phyloP scores from a whole-genome alignment of 2,888 invertebrate species.

The Leucophenga montana region DNA sequence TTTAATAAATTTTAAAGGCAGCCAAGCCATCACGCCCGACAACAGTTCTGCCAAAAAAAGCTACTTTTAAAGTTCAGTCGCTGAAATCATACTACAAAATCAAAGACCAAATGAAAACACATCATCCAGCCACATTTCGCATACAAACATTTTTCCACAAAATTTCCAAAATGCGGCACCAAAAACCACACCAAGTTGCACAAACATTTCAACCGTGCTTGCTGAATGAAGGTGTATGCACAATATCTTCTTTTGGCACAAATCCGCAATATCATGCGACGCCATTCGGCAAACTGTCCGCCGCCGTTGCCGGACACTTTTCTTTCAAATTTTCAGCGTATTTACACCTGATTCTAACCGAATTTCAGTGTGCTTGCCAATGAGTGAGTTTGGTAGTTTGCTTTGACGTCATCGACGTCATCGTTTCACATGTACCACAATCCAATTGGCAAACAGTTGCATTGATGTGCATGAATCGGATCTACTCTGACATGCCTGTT shows the following conservation, averaged over 20 bases:
- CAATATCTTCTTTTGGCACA: constrained; percentile 11
- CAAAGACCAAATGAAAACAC: no score
- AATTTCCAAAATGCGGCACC: constrained; percentile 17
- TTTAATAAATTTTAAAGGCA: no score
- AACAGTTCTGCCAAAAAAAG: no score
- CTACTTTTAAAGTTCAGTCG: no score
- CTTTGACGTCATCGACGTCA: background rate
- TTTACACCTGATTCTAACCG: constrained; percentile 15
- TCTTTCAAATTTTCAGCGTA: constrained; percentile 11
- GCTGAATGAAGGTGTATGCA: no score
- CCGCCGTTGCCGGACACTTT: constrained; percentile 4
- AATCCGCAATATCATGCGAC: constrained; percentile 20
- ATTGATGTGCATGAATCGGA: constrained; percentile 31
- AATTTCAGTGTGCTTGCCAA: constrained; percentile 7
- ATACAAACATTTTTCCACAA: background rate
- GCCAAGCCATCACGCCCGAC: no score
- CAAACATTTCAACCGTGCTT: no score
- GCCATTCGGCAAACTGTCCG: background rate
- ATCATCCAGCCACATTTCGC: no score
- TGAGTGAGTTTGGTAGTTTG: background rate
- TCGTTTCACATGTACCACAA: constrained; percentile 53
- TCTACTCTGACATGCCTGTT: background rate
- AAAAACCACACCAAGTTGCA: constrained; percentile 10
- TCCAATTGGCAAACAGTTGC: constrained; percentile 61
- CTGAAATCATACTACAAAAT: no score